phyloP scores from a whole-genome alignment of 1,140 invertebrate species.

The Andricus grossulariae region DNA sequence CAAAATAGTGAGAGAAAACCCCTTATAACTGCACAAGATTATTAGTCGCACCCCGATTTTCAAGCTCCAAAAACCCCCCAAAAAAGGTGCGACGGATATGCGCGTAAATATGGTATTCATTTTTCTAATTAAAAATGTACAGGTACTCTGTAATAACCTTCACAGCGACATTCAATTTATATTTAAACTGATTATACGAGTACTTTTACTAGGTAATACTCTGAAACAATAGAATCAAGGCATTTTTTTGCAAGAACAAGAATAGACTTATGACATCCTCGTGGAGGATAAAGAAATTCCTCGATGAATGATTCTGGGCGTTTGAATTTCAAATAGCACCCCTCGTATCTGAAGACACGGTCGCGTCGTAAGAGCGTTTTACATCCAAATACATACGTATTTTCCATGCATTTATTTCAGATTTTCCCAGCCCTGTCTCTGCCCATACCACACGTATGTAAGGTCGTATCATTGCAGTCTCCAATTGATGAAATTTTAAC shows the following conservation, averaged over 20 bases:
- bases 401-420: conserved; percentile 49
- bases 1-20: too few species aligned
- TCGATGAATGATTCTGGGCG: conserved; percentile 12
- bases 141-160: too few species aligned
- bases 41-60: too few species aligned
- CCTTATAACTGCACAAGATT: too few species aligned
- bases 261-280: conserved; percentile 24
- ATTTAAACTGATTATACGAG: too few species aligned
- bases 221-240: not conserved
- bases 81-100: too few species aligned
- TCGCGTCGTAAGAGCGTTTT: conserved; percentile 1
- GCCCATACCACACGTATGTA: conserved; percentile 12
- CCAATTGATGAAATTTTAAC: conserved; percentile 33
- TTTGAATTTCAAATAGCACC: conserved; percentile 17
- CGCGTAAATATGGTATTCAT: too few species aligned
- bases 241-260: conserved; percentile 4
- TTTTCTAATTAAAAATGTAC: too few species aligned
- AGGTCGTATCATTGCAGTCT: conserved; percentile 34
- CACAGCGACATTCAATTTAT: too few species aligned
- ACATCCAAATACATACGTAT: conserved; percentile 45
- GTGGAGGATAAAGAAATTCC: not conserved
- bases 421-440: conserved; percentile 9
- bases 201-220: not conserved
- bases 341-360: not conserved
- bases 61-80: too few species aligned